These are phyloP conservation scores for Chaetogeoica ovagalla DNA, from an alignment of 2,888 invertebrate genomes.

Conservation along the genomic window DNA sequence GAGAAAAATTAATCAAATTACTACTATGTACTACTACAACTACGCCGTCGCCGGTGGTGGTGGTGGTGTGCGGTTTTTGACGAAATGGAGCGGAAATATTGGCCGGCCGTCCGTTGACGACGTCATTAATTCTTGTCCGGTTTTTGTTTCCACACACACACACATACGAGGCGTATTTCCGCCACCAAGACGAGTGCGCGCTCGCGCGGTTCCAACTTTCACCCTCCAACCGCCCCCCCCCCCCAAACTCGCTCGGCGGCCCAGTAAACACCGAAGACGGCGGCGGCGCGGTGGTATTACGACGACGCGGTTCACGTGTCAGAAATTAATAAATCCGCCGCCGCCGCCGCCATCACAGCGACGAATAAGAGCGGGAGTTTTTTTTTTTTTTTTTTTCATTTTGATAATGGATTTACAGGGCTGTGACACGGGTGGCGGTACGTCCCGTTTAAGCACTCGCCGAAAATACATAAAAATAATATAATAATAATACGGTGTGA, in stretches of 20 bases:
- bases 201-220: no score
- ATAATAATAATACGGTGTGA: neutral
- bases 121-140: conserved; percentile 52
- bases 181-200: neutral
- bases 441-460: neutral
- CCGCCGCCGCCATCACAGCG: neutral
- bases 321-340: conserved; percentile 52
- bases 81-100: conserved; percentile 53
- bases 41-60: no score
- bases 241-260: neutral
- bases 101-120: conserved; percentile 49
- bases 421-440: neutral
- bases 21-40: no score
- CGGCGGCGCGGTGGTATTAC: neutral
- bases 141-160: conserved; percentile 31
- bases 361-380: conserved; percentile 22
- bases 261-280: neutral
- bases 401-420: conserved; percentile 41
- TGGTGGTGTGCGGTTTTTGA: conserved; percentile 39
- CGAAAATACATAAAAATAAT: neutral
- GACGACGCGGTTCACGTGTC: conserved; percentile 46
- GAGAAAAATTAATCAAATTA: conserved; percentile 50
- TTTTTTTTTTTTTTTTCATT: conserved; percentile 51
- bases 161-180: neutral
- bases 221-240: neutral